Conservation (phyloP, 2,888 invertebrate genomes). For the Acronicta aceris region DNA sequence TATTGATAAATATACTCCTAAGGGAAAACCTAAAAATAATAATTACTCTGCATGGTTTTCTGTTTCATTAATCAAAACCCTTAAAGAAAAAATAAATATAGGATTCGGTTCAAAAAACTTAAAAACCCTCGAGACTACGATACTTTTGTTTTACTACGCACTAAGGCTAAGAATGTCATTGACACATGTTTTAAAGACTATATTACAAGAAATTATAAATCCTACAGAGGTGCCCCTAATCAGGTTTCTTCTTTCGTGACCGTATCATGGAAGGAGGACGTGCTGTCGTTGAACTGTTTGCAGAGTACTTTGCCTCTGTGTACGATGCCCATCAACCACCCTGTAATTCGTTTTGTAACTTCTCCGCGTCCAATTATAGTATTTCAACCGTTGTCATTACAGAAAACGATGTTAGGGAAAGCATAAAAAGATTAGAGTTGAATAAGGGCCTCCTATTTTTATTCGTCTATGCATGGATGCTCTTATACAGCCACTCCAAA, state of each 20-base stretch:
- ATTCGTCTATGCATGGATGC: not conserved
- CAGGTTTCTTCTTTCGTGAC: constrained; percentile 1
- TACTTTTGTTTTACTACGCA: constrained; percentile 3
- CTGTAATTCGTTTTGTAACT: not conserved
- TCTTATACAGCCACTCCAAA: not conserved
- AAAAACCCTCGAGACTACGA: constrained; percentile 17
- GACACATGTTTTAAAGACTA: constrained; percentile 4
- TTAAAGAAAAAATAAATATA: constrained; percentile 14
- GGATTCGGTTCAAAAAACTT: constrained; percentile 7
- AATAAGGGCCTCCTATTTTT: not conserved
- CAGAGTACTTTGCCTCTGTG: constrained; percentile 6
- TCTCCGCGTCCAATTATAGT: not conserved
- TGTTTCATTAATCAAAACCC: constrained; percentile 5
- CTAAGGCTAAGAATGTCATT: not conserved
- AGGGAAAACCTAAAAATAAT: constrained; percentile 4
- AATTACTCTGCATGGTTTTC: constrained; percentile 10
- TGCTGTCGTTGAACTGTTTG: constrained; percentile 6
- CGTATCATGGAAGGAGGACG: constrained; percentile 3
- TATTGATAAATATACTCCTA: constrained; percentile 18
- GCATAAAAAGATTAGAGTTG: not conserved
- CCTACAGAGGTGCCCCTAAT: constrained; percentile 1
- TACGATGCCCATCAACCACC: not conserved
- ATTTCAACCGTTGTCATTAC: not conserved
- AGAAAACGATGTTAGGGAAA: not conserved
- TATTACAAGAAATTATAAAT: constrained; percentile 8